Evolutionary conservation across 1,140 invertebrate genomes (phyloP).

Genomic region (Limonius californicus): DNA sequence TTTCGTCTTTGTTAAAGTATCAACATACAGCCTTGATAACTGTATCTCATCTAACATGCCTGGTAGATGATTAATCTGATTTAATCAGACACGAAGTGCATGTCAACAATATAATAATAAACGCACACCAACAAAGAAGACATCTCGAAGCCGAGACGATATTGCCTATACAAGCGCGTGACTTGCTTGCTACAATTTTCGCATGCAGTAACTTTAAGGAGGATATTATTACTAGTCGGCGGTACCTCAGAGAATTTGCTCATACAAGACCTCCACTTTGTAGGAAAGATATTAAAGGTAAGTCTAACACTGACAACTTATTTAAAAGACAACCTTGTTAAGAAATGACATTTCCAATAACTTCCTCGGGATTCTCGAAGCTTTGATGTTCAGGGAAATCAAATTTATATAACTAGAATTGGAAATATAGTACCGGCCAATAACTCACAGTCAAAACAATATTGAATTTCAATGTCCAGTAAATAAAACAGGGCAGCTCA

Average conservation of each 20-base stretch:
- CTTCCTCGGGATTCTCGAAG: too few relatives aligned
- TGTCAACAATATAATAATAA: constrained; percentile 9
- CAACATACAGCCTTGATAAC: too few relatives aligned
- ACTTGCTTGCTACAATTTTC: background rate
- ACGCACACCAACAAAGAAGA: background rate
- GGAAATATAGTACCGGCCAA: too few relatives aligned
- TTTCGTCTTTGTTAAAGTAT: too few relatives aligned
- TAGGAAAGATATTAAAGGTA: too few relatives aligned
- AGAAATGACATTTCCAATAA: too few relatives aligned
- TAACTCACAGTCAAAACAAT: background rate
- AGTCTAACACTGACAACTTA: too few relatives aligned
- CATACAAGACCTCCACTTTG: background rate
- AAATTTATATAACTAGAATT: too few relatives aligned
- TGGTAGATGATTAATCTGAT: background rate
- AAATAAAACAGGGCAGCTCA: background rate
- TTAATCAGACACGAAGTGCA: background rate
- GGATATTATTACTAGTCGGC: background rate
- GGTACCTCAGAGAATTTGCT: background rate
- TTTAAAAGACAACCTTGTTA: too few relatives aligned
- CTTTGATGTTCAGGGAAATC: too few relatives aligned
- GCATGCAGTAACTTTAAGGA: background rate
- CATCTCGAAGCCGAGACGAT: background rate
- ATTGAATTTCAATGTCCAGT: background rate
- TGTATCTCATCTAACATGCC: background rate
- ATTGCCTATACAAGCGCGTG: background rate